Evolutionary conservation across 1,140 invertebrate genomes (phyloP).

Genomic region (Drosophila oshimai): DNA sequence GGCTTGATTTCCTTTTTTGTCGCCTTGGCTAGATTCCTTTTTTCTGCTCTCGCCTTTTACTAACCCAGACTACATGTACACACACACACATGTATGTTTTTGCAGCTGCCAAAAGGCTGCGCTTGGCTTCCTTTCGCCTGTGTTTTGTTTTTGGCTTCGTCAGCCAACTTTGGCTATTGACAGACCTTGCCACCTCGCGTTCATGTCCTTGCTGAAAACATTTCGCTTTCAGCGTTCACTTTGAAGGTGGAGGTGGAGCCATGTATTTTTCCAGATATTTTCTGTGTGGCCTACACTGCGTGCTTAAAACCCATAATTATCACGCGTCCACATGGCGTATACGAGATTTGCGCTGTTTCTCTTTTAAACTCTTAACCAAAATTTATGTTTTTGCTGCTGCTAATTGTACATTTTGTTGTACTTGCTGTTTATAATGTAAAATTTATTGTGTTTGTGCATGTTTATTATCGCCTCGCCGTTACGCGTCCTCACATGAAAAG

Average conservation of each 20-base stretch:
- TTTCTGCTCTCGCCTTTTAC: conserved; percentile 5
- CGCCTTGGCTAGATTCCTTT: conserved; percentile 1
- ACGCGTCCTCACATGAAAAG: neutral
- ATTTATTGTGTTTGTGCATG: conserved; percentile 72
- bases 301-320: conserved; percentile 66
- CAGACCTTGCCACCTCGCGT: conserved; percentile 3
- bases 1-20: conserved; percentile 48
- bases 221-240: conserved; percentile 31
- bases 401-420: conserved; percentile 63
- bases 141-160: conserved; percentile 47
- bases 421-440: conserved; percentile 38
- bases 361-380: conserved; percentile 52
- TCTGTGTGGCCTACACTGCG: conserved; percentile 27
- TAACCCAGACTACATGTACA: conserved; percentile 25
- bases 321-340: conserved; percentile 56
- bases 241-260: neutral
- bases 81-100: conserved; percentile 6
- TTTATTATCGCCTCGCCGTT: conserved; percentile 48
- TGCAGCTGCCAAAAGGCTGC: conserved; percentile 39
- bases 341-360: conserved; percentile 33
- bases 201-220: neutral
- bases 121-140: conserved; percentile 16
- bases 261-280: conserved; percentile 14
- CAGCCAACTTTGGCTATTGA: conserved; percentile 4
- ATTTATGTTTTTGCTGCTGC: conserved; percentile 65